Percentiles rank a stretch among this genome's conserved stretches.
Conservation (phyloP, 2,888 invertebrate genomes). For the Conistra vaccinii region DNA sequence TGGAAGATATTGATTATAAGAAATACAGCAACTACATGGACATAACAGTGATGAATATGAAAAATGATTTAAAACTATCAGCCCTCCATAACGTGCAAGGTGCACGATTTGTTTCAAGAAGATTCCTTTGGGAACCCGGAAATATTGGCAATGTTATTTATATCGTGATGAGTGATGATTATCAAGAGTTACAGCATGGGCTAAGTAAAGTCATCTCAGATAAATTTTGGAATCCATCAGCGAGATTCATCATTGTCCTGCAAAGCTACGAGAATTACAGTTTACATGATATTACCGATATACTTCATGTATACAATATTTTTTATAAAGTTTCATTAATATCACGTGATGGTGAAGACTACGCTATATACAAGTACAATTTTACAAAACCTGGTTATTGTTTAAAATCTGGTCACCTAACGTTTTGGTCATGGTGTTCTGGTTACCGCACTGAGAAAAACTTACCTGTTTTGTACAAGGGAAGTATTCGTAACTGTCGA, state of each 20-base stretch:
- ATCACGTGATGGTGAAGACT: slow-evolving; percentile 30
- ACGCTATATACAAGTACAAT: slow-evolving; percentile 55
- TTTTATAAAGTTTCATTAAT: slow-evolving; percentile 35
- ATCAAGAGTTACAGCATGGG: slow-evolving; percentile 60
- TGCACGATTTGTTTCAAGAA: slow-evolving; percentile 65
- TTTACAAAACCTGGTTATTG: slow-evolving; percentile 58
- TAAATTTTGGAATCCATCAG: slow-evolving; percentile 70
- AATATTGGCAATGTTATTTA: slow-evolving; percentile 64
- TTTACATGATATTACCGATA: slow-evolving; percentile 57
- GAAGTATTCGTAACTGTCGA: slow-evolving; percentile 51
- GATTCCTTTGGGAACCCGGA: slow-evolving; percentile 58
- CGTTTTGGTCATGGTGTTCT: slow-evolving; percentile 50
- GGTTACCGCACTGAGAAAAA: slow-evolving; percentile 11
- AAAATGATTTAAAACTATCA: slow-evolving; percentile 57
- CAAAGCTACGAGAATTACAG: slow-evolving; percentile 49
- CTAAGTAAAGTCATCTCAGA: slow-evolving; percentile 61
- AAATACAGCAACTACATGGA: slow-evolving; percentile 41
- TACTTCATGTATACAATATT: slow-evolving; percentile 62
- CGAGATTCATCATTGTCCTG: slow-evolving; percentile 70
- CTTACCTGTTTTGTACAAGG: background rate
- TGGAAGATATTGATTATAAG: slow-evolving; percentile 52
- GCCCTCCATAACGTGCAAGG: slow-evolving; percentile 61
- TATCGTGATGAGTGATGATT: slow-evolving; percentile 64
- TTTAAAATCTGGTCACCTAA: slow-evolving; percentile 52
- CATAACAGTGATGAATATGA: slow-evolving; percentile 65